A percentile compares a stretch with the other conserved stretches of the same genome.
These are phyloP conservation scores for Esperia sulphurella DNA, from an alignment of 2,888 invertebrate species.

Conservation along the genomic window DNA sequence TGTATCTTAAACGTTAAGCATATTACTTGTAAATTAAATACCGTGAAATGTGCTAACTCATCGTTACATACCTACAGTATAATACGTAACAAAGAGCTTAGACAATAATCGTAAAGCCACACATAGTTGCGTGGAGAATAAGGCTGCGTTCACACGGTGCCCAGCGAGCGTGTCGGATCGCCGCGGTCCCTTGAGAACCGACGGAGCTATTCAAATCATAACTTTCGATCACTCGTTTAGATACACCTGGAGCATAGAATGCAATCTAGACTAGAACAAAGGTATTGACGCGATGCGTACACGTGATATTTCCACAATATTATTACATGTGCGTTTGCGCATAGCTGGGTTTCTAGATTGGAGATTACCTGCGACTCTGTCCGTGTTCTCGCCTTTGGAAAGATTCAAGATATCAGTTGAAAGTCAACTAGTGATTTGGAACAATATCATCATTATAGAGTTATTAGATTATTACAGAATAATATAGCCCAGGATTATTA, in stretches of 20 bases:
- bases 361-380: background rate
- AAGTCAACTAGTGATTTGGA: too few species aligned
- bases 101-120: background rate
- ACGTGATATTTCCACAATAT: background rate
- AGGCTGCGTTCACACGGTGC: background rate
- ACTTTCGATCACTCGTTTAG: conserved; percentile 19
- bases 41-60: background rate
- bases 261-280: conserved; percentile 6
- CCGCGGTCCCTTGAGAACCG: conserved; percentile 6
- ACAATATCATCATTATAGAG: too few species aligned
- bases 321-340: background rate
- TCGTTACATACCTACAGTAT: background rate
- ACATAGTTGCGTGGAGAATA: background rate
- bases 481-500: too few species aligned
- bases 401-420: too few species aligned
- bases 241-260: background rate
- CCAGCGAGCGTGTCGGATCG: background rate
- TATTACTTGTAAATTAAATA: background rate
- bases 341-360: background rate
- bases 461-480: too few species aligned
- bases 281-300: background rate
- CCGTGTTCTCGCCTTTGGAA: background rate
- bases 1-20: too few species aligned
- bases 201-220: conserved; percentile 17
- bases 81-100: background rate